Conservation (phyloP, 1,140 invertebrate genomes). For the Schlechtendalia chinensis region DNA sequence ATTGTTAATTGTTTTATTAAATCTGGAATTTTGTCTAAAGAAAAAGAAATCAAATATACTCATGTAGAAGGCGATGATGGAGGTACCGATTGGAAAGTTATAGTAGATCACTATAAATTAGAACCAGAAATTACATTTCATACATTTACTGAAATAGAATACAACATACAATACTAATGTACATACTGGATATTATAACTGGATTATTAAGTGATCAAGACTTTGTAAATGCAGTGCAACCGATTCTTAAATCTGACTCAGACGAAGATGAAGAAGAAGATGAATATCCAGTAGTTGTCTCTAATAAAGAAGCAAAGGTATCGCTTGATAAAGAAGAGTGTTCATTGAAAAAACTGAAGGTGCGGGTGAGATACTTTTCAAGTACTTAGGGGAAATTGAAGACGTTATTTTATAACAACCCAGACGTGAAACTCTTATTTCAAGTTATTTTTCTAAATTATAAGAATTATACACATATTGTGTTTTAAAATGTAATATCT, state of each 20-base stretch:
- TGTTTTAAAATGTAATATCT: neutral
- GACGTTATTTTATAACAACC: neutral
- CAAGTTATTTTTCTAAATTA: neutral
- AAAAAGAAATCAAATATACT: too few species aligned
- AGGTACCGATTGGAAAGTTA: too few species aligned
- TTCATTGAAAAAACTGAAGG: neutral
- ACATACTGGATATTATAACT: neutral
- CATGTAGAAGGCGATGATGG: too few species aligned
- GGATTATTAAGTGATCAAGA: neutral
- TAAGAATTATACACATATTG: neutral
- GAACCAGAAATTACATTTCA: too few species aligned
- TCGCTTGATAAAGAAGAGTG: neutral
- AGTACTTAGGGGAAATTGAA: neutral
- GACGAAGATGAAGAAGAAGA: neutral
- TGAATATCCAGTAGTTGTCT: neutral
- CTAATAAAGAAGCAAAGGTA: neutral
- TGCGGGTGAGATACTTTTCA: neutral
- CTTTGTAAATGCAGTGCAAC: neutral
- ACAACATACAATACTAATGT: too few species aligned
- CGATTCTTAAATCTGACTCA: neutral
- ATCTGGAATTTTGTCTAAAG: too few species aligned
- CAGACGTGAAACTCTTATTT: neutral
- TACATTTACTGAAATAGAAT: neutral
- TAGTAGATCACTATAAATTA: too few species aligned
- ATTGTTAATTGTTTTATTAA: too few species aligned